Base-by-base conservation (phyloP, 2,888 invertebrate species). In the Ptychoptera albimana region DNA sequence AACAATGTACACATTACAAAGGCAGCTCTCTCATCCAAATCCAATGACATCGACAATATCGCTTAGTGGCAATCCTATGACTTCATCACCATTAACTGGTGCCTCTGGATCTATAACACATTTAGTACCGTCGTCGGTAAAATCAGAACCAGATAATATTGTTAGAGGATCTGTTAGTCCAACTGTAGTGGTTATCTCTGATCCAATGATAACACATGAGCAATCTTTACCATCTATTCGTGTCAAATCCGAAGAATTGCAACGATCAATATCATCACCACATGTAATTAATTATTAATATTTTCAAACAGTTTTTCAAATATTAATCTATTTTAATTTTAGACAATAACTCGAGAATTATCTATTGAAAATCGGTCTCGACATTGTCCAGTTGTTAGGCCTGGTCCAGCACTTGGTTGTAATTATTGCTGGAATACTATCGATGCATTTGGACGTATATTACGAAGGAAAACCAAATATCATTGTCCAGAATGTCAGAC, bases 361-460 rank as follows among this genome's bases (percentile, higher is more conserved):
- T 61, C 61, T 23, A 54, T 67, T 47, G 67, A 65, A 48, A 66
- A 63, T 55, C 69, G 85, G 46, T 80, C 82, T 40, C 82, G 82
- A 56, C 87, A 88, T 64, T 87, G 87, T 58, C 88, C 87, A 8
- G 82, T 82, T 9, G 77, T 84, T 42, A 70, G 88, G 44, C 78
- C 81, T 8, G 88, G 88, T 1, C 86, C 88, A 6, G 86, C 87
- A 2, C 67, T 88, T 49, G 84, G 86, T 52, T 88, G 88, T 65
- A 87, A 87, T 66, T 87, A 80, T 61, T 88, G 88, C 66, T 88
- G 88, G 88, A 88, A 88, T 61, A 86, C 87, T 1, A 82, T 86
- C 39, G 87, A 88, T 60, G 77, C 75, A 39, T 80, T 82, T 64
- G 85, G 85, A 34, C 69, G 87, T 50, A 86, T 86, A 55, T 68